phyloP scores from a whole-genome alignment of 1,140 invertebrate species.

The Thaumatotibia leucotreta region DNA sequence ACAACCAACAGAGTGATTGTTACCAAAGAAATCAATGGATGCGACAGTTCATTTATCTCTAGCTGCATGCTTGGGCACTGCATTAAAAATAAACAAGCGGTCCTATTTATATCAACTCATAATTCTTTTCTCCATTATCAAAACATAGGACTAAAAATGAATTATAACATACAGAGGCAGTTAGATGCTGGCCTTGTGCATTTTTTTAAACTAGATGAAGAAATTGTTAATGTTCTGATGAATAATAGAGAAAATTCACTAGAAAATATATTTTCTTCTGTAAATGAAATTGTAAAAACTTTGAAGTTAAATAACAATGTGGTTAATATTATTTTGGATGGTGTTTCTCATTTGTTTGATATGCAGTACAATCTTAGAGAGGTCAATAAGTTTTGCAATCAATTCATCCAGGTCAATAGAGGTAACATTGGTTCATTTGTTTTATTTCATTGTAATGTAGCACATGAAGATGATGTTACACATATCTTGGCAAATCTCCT shows the following conservation, averaged over 20 bases:
- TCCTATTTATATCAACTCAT: conserved; percentile 82
- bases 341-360: conserved; percentile 82
- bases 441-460: conserved; percentile 53
- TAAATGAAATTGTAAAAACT: conserved; percentile 38
- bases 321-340: conserved; percentile 82
- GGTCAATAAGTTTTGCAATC: conserved; percentile 76
- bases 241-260: conserved; percentile 64
- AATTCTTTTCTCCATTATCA: conserved; percentile 84
- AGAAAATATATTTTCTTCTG: conserved; percentile 40
- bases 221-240: conserved; percentile 74
- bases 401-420: conserved; percentile 55
- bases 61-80: conserved; percentile 79
- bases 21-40: conserved; percentile 81
- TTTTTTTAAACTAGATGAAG: conserved; percentile 61
- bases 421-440: conserved; percentile 47
- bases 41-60: conserved; percentile 83
- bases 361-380: conserved; percentile 76
- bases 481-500: conserved; percentile 78
- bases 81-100: conserved; percentile 75
- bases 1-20: conserved; percentile 78
- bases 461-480: conserved; percentile 76
- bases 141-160: conserved; percentile 83
- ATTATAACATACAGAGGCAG: conserved; percentile 81
- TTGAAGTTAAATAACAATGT: conserved; percentile 49
- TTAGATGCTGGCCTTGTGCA: conserved; percentile 74